Conservation (phyloP, 2,113 vertebrate genomes). For the Rana temporaria region DNA sequence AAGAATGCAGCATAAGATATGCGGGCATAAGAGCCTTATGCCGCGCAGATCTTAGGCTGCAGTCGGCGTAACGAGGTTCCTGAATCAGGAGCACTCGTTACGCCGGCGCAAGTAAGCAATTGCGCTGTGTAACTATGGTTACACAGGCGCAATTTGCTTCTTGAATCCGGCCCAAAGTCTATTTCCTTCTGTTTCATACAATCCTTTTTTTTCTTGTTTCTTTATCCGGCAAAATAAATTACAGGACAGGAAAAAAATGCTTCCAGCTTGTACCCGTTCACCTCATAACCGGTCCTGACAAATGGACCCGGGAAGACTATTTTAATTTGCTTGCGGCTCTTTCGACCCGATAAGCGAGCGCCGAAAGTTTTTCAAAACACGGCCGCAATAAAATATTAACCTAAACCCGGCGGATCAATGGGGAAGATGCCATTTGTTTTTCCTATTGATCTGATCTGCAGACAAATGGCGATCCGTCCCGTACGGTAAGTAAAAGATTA, state of each 20-base stretch:
- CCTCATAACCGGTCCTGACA: background rate
- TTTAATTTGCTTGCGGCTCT: slow-evolving; percentile 32
- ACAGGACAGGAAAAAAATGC: background rate
- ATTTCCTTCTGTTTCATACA: no score
- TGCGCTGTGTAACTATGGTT: no score
- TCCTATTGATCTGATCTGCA: slow-evolving; percentile 33
- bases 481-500: slow-evolving; percentile 18
- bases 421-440: slow-evolving; percentile 27
- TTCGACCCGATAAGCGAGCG: slow-evolving; percentile 6
- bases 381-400: slow-evolving; percentile 19
- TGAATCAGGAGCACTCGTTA: no score
- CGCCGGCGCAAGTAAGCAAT: no score
- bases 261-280: background rate
- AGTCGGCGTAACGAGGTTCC: no score
- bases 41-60: no score
- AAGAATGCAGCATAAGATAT: no score
- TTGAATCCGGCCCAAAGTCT: no score
- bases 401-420: slow-evolving; percentile 20
- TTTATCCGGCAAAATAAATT: no score
- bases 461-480: slow-evolving; percentile 20
- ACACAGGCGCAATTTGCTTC: no score
- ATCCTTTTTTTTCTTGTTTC: no score
- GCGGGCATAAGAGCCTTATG: no score
- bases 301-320: slow-evolving; percentile 12
- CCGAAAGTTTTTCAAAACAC: background rate